Base-by-base conservation (phyloP, 2,113 vertebrate genomes). In the Phaethon lepturus region DNA sequence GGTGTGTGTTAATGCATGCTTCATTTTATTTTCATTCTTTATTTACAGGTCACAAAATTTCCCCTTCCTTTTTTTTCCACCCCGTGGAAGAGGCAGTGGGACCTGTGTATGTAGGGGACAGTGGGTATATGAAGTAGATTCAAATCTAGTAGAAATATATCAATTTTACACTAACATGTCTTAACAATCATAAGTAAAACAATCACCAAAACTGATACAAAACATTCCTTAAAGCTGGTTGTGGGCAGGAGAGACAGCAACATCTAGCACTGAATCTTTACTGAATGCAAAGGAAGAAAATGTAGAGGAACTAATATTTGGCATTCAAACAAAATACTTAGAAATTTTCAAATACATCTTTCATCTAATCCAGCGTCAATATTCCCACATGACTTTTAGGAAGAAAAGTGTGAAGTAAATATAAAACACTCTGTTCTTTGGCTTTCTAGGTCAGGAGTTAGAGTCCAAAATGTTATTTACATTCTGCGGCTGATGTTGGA, bases 1-100 rank as follows among this genome's bases (percentile, higher is more conserved):
- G 90, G 77, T 93, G 81, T 92, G 83, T 96, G 50, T 76, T 84
- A 81, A 75, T 82, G 56, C 81, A 86, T 94, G 85, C 58, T 93
- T 93, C 40, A 18, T 87, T 88, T 55, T 68, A 28, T 28, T 73
- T 95, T 94, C 73, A 82, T 33, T 80, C 63, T 69, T 82, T 72
- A 35, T 63, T 90, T 73, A 45, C 8, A 31, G 29, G 12, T 81
- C 24, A 59, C 20, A 69, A n/a, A 82, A 64, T 64, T 71, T 15
- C 6, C 17, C 17, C 3, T 4, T 33, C 18, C 1, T 64, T 52
- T 75, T 62, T 47, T 64, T 22, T 6, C 52, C 17, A 26, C 11
- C 10, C 5, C 3, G 23, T 67, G 31, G 28, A 69, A 72, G 52
- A 52, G 29, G 3, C 20, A 33, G 12, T 78, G 38, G 28, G 15